Percentiles rank a stretch among this genome's conserved stretches.
Evolutionary conservation across 1,140 invertebrate genomes (phyloP).

Genomic region (Drosophila willistoni): DNA sequence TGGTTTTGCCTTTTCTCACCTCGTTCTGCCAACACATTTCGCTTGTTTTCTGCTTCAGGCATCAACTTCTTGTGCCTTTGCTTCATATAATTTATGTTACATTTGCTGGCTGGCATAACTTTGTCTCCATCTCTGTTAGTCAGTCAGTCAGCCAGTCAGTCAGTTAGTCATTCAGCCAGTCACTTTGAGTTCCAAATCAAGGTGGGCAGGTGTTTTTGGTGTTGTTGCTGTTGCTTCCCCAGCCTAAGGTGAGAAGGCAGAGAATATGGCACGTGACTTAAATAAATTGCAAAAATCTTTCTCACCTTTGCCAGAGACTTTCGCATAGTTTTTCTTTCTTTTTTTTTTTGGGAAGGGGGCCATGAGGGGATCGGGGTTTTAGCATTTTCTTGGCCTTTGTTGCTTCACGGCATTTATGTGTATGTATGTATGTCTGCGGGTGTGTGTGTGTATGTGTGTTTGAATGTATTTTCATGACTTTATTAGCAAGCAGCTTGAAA

Average conservation of each 20-base stretch:
- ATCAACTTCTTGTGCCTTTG: constrained; percentile 67
- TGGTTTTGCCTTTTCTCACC: not conserved
- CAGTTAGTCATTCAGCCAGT: constrained; percentile 49
- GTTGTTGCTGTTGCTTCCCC: not conserved
- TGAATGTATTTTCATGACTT: constrained; percentile 61
- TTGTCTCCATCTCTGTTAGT: constrained; percentile 49
- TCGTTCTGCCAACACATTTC: constrained; percentile 11
- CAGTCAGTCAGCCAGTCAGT: constrained; percentile 59
- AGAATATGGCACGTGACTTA: constrained; percentile 79
- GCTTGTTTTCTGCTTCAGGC: constrained; percentile 35
- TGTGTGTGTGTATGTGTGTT: constrained; percentile 23
- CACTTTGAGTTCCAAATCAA: constrained; percentile 80
- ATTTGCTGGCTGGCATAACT: constrained; percentile 78
- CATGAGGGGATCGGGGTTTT: not conserved
- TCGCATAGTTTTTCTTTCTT: constrained; percentile 62
- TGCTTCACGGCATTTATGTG: constrained; percentile 49
- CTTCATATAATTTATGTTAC: constrained; percentile 80
- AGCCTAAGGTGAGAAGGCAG: constrained; percentile 36
- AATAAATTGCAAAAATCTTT: constrained; percentile 81
- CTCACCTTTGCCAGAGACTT: constrained; percentile 71
- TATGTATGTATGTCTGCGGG: not conserved
- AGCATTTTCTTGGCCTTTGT: constrained; percentile 54
- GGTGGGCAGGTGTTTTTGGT: constrained; percentile 34
- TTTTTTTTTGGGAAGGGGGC: constrained; percentile 13
- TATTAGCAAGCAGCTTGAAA: constrained; percentile 70